A percentile compares a stretch with the other conserved stretches of the same genome.
Evolutionary conservation across 2,797 vertebrate genomes (phyloP).

Genomic region (Clarias laeviceps): DNA sequence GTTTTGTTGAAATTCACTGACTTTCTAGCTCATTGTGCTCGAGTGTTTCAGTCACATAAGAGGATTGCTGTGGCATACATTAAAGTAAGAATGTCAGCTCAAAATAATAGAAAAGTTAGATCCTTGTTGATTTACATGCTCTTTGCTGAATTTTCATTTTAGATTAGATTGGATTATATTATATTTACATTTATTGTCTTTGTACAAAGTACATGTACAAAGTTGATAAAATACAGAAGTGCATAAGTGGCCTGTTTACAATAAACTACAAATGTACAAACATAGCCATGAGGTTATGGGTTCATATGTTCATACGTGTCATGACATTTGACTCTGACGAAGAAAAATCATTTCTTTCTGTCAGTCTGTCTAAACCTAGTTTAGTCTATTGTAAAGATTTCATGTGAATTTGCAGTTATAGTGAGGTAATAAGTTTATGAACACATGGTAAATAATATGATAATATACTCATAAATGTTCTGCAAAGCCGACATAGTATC

Average conservation of each 20-base stretch:
- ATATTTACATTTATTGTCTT: too few species aligned
- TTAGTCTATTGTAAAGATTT: background rate
- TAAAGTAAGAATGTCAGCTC: background rate
- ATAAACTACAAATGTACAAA: too few species aligned
- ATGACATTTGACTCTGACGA: background rate
- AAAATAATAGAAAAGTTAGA: background rate
- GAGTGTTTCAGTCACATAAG: background rate
- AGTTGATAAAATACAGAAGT: too few species aligned
- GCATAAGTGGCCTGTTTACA: too few species aligned
- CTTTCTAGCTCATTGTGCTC: background rate
- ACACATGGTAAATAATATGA: background rate
- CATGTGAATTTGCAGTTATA: background rate
- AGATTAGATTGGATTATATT: too few species aligned
- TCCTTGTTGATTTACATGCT: background rate
- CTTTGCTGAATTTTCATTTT: background rate
- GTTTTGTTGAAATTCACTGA: background rate
- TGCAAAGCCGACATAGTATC: background rate
- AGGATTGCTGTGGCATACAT: background rate
- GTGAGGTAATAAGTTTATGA: too few species aligned
- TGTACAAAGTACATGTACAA: too few species aligned
- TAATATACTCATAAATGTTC: background rate
- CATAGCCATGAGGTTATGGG: too few species aligned
- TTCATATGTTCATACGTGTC: background rate
- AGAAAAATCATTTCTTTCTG: background rate
- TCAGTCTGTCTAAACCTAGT: background rate